These are phyloP conservation scores for Eurois occulta DNA, from an alignment of 2,888 invertebrate species.

Conservation along the genomic window DNA sequence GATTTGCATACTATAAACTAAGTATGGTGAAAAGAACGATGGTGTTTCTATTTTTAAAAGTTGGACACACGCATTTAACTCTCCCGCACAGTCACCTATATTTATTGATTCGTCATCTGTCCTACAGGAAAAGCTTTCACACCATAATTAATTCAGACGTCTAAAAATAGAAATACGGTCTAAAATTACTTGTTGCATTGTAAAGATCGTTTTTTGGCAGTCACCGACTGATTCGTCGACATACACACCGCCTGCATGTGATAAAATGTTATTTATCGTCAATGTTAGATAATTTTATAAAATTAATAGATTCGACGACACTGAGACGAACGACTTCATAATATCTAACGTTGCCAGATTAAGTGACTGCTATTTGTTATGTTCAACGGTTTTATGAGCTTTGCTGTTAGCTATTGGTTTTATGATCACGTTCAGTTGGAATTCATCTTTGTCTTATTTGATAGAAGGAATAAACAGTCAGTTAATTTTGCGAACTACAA, in stretches of 20 bases:
- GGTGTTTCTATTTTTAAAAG: slow-evolving; percentile 22
- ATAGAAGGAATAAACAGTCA: slow-evolving; percentile 7
- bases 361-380: slow-evolving; percentile 32
- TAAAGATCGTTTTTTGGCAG: slow-evolving; percentile 57
- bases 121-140: slow-evolving; percentile 35
- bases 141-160: slow-evolving; percentile 57
- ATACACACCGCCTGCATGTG: slow-evolving; percentile 30
- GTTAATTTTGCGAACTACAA: not conserved
- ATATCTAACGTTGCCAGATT: slow-evolving; percentile 50
- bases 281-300: slow-evolving; percentile 37
- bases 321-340: slow-evolving; percentile 36
- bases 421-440: slow-evolving; percentile 6
- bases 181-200: slow-evolving; percentile 55
- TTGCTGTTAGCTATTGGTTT: slow-evolving; percentile 2
- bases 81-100: slow-evolving; percentile 31
- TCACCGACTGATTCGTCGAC: slow-evolving; percentile 13
- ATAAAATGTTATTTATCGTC: slow-evolving; percentile 54
- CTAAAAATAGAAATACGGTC: slow-evolving; percentile 47
- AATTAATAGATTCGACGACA: slow-evolving; percentile 57
- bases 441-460: slow-evolving; percentile 17
- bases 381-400: slow-evolving; percentile 29
- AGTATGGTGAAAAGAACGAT: not conserved
- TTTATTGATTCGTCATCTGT: slow-evolving; percentile 49
- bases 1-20: too few relatives aligned
- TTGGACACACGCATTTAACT: not conserved